Percentiles rank a stretch among this genome's conserved stretches.
Evolutionary conservation across 2,888 invertebrate species (phyloP).

Genomic region (Aricia artaxerxes): DNA sequence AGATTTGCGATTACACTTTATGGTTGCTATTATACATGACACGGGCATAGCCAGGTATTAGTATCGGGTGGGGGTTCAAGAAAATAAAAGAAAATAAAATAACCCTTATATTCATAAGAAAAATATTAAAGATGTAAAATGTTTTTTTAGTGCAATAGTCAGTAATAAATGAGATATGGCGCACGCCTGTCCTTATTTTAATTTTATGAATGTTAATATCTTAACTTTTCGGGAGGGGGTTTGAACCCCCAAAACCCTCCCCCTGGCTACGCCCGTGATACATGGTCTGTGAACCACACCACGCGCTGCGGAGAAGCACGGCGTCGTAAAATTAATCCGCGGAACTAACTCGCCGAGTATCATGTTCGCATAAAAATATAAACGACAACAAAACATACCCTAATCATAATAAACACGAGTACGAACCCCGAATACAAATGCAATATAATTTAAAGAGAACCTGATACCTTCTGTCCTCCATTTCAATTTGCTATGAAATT

Average conservation of each 20-base stretch:
- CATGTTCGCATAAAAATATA: slow-evolving; percentile 4
- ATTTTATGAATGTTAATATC: too few species aligned
- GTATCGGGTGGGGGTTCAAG: too few species aligned
- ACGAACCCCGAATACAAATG: background rate
- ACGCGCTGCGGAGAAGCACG: background rate
- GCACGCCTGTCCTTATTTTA: too few species aligned
- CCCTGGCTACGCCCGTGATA: background rate
- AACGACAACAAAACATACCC: background rate
- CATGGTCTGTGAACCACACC: background rate
- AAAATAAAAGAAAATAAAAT: too few species aligned
- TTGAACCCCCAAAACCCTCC: too few species aligned
- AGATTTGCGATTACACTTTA: background rate
- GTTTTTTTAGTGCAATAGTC: too few species aligned
- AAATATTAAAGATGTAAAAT: too few species aligned
- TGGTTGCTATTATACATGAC: background rate
- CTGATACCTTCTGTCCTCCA: slow-evolving; percentile 13
- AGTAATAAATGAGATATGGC: too few species aligned
- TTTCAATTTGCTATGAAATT: slow-evolving; percentile 23
- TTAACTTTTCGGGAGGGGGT: too few species aligned
- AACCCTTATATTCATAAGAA: too few species aligned
- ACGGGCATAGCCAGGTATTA: too few species aligned
- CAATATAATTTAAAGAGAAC: slow-evolving; percentile 24
- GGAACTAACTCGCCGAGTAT: background rate
- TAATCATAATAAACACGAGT: slow-evolving; percentile 29
- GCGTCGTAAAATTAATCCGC: background rate